Evolutionary conservation across 2,113 vertebrate species (phyloP).

Genomic region (Poecile atricapillus): DNA sequence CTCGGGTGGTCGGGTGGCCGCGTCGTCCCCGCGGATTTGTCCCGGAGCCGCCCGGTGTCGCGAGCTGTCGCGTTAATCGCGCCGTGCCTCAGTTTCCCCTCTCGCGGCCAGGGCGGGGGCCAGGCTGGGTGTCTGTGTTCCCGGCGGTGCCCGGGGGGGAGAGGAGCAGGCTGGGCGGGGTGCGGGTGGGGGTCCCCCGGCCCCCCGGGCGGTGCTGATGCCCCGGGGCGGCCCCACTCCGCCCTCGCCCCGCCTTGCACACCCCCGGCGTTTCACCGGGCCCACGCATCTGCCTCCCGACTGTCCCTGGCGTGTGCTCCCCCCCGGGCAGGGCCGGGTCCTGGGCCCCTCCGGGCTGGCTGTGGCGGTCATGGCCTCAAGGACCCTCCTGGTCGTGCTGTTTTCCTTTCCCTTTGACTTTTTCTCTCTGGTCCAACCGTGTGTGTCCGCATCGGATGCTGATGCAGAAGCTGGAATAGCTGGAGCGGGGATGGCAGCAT

Average conservation of each 20-base stretch:
- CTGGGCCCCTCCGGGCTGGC: too few relatives aligned
- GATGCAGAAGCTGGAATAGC: background rate
- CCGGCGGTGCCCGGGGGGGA: background rate
- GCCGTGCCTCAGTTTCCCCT: background rate
- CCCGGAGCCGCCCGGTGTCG: background rate
- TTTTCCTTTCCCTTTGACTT: background rate
- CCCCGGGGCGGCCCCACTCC: background rate
- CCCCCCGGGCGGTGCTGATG: background rate
- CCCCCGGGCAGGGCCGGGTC: background rate
- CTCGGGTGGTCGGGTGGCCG: background rate
- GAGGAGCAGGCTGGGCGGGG: background rate
- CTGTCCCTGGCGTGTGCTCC: fast-evolving
- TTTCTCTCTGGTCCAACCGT: background rate
- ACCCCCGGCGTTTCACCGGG: background rate
- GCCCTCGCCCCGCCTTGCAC: background rate
- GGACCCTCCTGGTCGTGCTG: background rate
- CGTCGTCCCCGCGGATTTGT: too few relatives aligned
- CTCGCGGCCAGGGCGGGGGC: background rate
- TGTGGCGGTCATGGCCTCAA: fast-evolving
- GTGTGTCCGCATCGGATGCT: fast-evolving
- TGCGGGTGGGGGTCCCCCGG: background rate
- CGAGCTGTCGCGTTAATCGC: background rate
- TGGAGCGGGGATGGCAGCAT: background rate
- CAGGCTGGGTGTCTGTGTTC: background rate
- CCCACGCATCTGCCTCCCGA: background rate